These are phyloP conservation scores for Caenorhabditis angaria DNA, from an alignment of 2,888 invertebrate genomes.

Conservation along the genomic window DNA sequence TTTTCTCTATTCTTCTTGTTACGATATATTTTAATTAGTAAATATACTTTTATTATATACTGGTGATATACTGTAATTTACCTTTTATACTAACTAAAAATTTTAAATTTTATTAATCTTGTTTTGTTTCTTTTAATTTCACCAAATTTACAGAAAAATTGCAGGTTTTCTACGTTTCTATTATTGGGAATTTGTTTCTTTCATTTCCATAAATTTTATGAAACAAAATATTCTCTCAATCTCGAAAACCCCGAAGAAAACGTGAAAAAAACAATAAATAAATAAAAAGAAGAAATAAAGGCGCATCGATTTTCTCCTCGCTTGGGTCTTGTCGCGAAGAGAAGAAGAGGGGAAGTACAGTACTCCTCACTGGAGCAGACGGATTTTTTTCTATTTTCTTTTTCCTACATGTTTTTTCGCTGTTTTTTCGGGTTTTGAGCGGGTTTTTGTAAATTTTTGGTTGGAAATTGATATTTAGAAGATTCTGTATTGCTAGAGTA, in stretches of 20 bases:
- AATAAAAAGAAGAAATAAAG: conserved; percentile 18
- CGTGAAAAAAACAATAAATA: conserved; percentile 1
- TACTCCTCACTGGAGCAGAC: conserved; percentile 10
- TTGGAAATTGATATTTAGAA: not conserved
- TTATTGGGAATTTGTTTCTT: not conserved
- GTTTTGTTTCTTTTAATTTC: not conserved
- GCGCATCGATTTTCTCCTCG: conserved; percentile 18
- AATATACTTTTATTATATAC: not conserved
- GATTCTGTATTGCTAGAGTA: not conserved
- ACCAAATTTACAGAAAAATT: not conserved
- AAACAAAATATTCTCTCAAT: no score
- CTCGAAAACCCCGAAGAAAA: not conserved
- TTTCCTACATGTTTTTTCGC: conserved; percentile 30
- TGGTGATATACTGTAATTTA: conserved; percentile 12
- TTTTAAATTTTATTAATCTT: not conserved
- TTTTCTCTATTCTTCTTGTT: not conserved
- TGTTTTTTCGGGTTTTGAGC: conserved; percentile 15
- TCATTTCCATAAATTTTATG: not conserved
- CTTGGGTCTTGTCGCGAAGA: conserved; percentile 21
- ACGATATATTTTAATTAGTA: not conserved
- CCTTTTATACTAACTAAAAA: not conserved
- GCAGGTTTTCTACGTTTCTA: not conserved
- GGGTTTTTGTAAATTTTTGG: conserved; percentile 2
- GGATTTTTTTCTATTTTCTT: conserved; percentile 27
- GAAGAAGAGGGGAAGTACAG: conserved; percentile 6